These are phyloP conservation scores for Ailuropoda melanoleuca DNA, from an alignment of 2,113 vertebrate genomes.

Conservation along the genomic window DNA sequence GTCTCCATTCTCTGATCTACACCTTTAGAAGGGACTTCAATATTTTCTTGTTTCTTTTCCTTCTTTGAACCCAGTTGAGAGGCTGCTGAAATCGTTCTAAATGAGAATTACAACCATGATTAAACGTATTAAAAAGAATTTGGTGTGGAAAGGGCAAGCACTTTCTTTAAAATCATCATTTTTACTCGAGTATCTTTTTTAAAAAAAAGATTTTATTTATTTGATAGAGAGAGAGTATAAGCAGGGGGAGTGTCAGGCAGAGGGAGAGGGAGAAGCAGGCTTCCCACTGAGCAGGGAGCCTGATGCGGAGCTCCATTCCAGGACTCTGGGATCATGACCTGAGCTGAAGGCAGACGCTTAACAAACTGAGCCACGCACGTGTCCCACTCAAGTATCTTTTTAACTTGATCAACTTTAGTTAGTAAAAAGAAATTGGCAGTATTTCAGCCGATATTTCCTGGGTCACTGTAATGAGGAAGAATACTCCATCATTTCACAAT, in stretches of 20 bases:
- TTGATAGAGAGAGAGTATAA: too few relatives aligned
- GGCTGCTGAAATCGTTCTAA: background rate
- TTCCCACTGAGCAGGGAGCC: too few relatives aligned
- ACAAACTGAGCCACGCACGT: too few relatives aligned
- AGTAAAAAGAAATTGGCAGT: background rate
- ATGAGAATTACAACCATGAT: background rate
- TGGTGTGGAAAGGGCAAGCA: background rate
- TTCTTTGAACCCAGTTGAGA: background rate
- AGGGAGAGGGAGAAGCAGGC: too few relatives aligned
- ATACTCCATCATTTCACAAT: background rate
- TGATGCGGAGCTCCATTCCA: too few relatives aligned
- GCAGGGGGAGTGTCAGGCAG: too few relatives aligned
- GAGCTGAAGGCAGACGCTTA: too few relatives aligned
- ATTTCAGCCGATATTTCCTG: background rate
- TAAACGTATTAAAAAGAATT: background rate
- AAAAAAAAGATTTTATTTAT: too few relatives aligned
- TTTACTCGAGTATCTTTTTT: background rate
- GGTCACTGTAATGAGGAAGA: background rate
- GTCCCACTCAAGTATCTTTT: background rate
- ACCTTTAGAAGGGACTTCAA: background rate
- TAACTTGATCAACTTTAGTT: background rate
- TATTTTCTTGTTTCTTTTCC: background rate
- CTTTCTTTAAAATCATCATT: slow-evolving; percentile 11
- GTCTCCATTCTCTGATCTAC: background rate
- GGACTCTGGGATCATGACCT: too few relatives aligned